phyloP scores from a whole-genome alignment of 1,140 invertebrate genomes.

The Pectinophora gossypiella region DNA sequence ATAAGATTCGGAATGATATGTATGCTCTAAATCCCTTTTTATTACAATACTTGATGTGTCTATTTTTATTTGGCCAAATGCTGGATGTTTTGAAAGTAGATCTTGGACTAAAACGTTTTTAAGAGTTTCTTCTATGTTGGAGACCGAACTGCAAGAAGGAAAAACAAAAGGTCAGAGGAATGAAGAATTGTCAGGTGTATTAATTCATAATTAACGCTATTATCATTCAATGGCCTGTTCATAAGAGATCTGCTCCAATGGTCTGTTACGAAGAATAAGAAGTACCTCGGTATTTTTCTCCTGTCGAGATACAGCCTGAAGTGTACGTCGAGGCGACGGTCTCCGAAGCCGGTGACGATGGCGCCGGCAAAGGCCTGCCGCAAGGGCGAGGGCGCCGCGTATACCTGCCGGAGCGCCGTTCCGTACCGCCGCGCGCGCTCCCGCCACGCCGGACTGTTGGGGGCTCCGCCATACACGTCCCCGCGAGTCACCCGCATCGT shows the following conservation, averaged over 20 bases:
- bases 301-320: slow-evolving; percentile 85
- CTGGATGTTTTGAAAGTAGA: slow-evolving; percentile 78
- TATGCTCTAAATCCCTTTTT: slow-evolving; percentile 77
- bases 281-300: slow-evolving; percentile 82
- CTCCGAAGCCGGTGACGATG: slow-evolving; percentile 81
- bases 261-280: too few relatives aligned
- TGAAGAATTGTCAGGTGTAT: too few relatives aligned
- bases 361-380: slow-evolving; percentile 79
- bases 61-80: slow-evolving; percentile 81
- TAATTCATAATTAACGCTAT: too few relatives aligned
- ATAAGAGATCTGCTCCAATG: too few relatives aligned
- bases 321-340: slow-evolving; percentile 82
- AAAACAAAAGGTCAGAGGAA: slow-evolving; percentile 5
- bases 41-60: slow-evolving; percentile 79
- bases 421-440: slow-evolving; percentile 74
- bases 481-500: slow-evolving; percentile 80
- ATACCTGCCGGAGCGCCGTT: slow-evolving; percentile 76
- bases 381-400: slow-evolving; percentile 70
- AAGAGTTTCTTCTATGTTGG: slow-evolving; percentile 80
- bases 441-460: slow-evolving; percentile 52
- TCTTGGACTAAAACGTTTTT: slow-evolving; percentile 82
- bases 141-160: slow-evolving; percentile 74
- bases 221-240: too few relatives aligned
- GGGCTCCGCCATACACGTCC: slow-evolving; percentile 77
- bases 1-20: slow-evolving; percentile 65